A percentile compares a stretch with the other conserved stretches of the same genome.
phyloP scores from a whole-genome alignment of 2,888 invertebrate species.

The Polydrusus pterygomalis region DNA sequence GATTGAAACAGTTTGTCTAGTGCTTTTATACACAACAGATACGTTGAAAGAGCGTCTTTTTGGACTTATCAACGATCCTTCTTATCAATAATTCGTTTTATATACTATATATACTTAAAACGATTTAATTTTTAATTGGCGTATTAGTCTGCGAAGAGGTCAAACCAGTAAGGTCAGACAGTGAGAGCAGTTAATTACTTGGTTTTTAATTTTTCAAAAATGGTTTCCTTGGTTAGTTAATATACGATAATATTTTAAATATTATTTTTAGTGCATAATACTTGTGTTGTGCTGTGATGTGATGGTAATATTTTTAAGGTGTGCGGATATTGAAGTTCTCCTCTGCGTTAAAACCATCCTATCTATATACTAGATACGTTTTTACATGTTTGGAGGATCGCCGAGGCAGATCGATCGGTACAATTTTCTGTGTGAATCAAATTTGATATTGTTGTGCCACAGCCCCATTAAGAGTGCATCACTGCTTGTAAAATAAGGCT shows the following conservation, averaged over 20 bases:
- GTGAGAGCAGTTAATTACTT: not conserved
- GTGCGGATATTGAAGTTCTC: too few relatives aligned
- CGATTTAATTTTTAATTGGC: constrained; percentile 13
- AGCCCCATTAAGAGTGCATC: too few relatives aligned
- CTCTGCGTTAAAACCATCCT: too few relatives aligned
- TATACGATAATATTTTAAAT: not conserved
- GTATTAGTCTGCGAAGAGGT: constrained; percentile 1
- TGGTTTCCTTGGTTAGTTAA: constrained; percentile 14
- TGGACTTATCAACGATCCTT: not conserved
- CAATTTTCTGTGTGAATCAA: too few relatives aligned
- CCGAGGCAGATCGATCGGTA: too few relatives aligned
- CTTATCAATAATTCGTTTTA: constrained; percentile 10
- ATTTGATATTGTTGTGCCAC: too few relatives aligned
- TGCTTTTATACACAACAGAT: constrained; percentile 9
- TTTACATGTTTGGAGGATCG: too few relatives aligned
- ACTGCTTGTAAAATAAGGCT: too few relatives aligned
- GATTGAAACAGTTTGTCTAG: not conserved
- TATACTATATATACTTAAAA: constrained; percentile 3
- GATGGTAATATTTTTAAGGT: not conserved
- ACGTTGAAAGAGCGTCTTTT: not conserved
- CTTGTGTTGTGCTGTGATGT: not conserved
- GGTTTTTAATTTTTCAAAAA: not conserved
- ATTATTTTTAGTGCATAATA: not conserved
- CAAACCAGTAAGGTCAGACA: constrained; percentile 7
- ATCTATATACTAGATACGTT: too few relatives aligned